Percentiles rank a stretch among this genome's conserved stretches.
These are phyloP conservation scores for Acleris sparsana DNA, from an alignment of 2,888 invertebrate species.

Conservation along the genomic window DNA sequence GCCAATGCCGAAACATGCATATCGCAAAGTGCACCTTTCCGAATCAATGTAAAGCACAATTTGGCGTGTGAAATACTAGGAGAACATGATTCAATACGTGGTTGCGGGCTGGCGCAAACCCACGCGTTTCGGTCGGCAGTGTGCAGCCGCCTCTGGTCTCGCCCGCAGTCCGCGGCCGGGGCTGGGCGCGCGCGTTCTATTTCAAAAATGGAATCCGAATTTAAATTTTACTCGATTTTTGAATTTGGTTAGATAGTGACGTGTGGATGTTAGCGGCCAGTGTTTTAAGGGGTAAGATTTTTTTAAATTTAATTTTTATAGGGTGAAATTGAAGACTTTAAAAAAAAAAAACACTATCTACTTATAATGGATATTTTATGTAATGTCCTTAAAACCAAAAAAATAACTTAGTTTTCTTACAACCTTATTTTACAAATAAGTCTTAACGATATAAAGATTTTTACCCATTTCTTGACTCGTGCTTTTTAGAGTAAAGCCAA, in stretches of 20 bases:
- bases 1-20: neutral
- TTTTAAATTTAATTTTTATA: neutral
- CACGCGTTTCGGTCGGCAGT: conserved; percentile 69
- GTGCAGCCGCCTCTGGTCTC: conserved; percentile 58
- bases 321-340: neutral
- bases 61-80: conserved; percentile 6
- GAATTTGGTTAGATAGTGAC: conserved; percentile 29
- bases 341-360: too few relatives aligned
- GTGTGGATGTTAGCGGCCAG: conserved; percentile 35
- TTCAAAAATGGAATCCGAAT: conserved; percentile 52
- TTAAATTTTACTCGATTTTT: conserved; percentile 42
- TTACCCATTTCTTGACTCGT: too few relatives aligned
- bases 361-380: too few relatives aligned
- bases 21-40: neutral
- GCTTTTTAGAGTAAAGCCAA: too few relatives aligned
- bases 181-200: conserved; percentile 66
- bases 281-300: conserved; percentile 32
- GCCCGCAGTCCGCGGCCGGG: conserved; percentile 56
- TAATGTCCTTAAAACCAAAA: too few relatives aligned
- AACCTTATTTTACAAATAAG: too few relatives aligned
- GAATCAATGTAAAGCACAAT: neutral
- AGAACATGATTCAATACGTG: conserved; percentile 52
- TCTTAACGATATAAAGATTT: too few relatives aligned
- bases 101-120: conserved; percentile 51
- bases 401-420: too few relatives aligned